A percentile compares a stretch with the other conserved stretches of the same genome.
Conservation (phyloP, 2,888 invertebrate genomes). For the Pherbina coryleti region DNA sequence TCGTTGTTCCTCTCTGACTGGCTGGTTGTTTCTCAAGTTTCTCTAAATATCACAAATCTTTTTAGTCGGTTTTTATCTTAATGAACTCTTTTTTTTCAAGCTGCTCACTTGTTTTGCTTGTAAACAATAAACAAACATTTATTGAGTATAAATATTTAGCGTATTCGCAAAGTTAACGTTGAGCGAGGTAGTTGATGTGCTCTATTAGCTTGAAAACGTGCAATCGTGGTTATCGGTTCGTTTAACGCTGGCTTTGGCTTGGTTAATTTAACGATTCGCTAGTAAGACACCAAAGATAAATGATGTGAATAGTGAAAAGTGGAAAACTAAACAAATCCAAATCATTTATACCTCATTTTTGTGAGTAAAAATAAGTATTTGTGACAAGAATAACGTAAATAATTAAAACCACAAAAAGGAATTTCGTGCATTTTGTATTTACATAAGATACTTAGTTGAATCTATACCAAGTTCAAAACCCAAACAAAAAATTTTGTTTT, state of each 20-base stretch:
- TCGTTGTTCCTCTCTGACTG: neutral
- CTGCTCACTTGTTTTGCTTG: conserved; percentile 32
- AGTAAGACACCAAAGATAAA: too few species aligned
- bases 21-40: neutral
- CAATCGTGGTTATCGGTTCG: neutral
- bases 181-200: conserved; percentile 13
- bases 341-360: neutral
- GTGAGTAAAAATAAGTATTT: neutral
- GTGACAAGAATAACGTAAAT: too few species aligned
- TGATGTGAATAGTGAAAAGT: too few species aligned
- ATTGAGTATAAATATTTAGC: conserved; percentile 5
- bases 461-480: too few species aligned
- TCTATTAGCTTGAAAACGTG: neutral
- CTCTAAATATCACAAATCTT: neutral
- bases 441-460: too few species aligned
- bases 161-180: conserved; percentile 30
- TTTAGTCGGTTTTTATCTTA: neutral
- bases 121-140: conserved; percentile 37
- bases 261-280: too few species aligned
- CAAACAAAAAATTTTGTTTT: too few species aligned
- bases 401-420: too few species aligned
- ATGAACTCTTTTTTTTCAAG: neutral
- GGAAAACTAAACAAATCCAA: too few species aligned
- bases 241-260: neutral
- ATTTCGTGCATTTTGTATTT: too few species aligned